Evolutionary conservation across 2,113 vertebrate genomes (phyloP), one percentile per base, ranked within the genome.

Genomic region (Xiphophorus couchianus): DNA sequence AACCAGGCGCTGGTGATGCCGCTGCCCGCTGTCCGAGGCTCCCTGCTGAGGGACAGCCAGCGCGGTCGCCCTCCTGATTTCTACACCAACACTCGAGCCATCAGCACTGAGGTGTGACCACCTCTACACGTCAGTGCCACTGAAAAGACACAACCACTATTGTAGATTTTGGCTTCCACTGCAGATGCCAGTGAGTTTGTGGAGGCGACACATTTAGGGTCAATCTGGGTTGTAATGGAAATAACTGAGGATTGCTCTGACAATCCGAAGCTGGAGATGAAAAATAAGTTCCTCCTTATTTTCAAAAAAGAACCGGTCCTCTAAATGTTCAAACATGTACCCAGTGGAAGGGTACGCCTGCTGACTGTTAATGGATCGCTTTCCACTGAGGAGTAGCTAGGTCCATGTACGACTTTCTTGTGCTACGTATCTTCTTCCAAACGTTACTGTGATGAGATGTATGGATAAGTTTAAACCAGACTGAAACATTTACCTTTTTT

Each of bases 61-160:
- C 48, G 86, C 66, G 79, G 89, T 2, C 76, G 80, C 2, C 89
- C 86, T n/a, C 90, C 89, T 0, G 96, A 97, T 74, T 90, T 94
- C 86, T 96, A 96, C 94, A 95, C 94, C 1, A 96, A 96, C 91
- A 95, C 95, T 15, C 95, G 95, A 83, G 97, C 97, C 90, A 91
- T 98, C 92, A 99, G 97, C 93, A 99, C 97, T 0, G 96, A 98
- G 10, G 97, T 98, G 90, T 99, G 92, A 96, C 31, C 67, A 9
- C 37, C 7, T 65, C 35, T 62, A 78, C 73, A 78, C 65, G 77
- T 73, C 80, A 86, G 73, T 77, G 73, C 77, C 71, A 44, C 35
- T 60, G 51, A 58, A 78, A 70, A 51, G 68, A 85, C 68, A 83
- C 54, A 9, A 81, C 65, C 66, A 71, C 51, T 5, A 35, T 31